Evolutionary conservation across 2,113 vertebrate genomes (phyloP).

Genomic region (Mormoops blainvillei): DNA sequence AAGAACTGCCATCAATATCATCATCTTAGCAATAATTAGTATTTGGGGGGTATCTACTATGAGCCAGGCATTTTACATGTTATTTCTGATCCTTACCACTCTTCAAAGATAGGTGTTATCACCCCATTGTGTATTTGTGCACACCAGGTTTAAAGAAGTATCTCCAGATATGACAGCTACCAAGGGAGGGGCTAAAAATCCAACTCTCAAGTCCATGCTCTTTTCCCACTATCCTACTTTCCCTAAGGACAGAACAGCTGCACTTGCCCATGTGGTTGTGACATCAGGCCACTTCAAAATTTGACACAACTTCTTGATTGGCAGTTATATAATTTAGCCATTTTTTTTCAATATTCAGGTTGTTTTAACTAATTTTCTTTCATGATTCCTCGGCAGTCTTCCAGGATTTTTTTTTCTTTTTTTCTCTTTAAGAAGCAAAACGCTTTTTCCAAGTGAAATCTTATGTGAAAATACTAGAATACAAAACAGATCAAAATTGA

Average conservation of each 20-base stretch:
- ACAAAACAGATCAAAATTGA: not conserved
- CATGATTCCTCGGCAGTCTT: not conserved
- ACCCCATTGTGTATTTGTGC: not conserved
- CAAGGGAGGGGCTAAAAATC: not conserved
- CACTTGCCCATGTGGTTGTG: not conserved
- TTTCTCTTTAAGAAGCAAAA: not conserved
- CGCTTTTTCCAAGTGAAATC: slow-evolving; percentile 5
- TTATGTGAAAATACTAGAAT: slow-evolving; percentile 11
- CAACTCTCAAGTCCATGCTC: not conserved
- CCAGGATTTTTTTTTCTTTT: not conserved
- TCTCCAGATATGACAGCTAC: not conserved
- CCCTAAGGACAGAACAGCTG: not conserved
- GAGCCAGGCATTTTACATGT: not conserved
- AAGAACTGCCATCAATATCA: not conserved
- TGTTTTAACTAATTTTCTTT: slow-evolving; percentile 19
- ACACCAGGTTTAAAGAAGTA: not conserved
- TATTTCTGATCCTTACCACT: not conserved
- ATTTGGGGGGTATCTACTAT: not conserved
- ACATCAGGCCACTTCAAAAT: not conserved
- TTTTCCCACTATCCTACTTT: not conserved
- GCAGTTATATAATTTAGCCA: not conserved
- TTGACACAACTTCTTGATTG: not conserved
- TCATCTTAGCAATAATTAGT: not conserved
- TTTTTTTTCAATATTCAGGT: not conserved
- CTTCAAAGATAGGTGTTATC: not conserved